Percentiles rank a stretch among this genome's conserved stretches.
These are phyloP conservation scores for human (Homo sapiens) DNA, from an alignment of 2,113 vertebrate species.

Conservation along the genomic window GRCh38 chr18:62559001-62559500, in stretches of 20 bases:
- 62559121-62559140: slow-evolving; percentile 7
- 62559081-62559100: background rate
- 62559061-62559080: background rate
- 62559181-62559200: background rate
- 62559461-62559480: background rate
- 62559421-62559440: background rate
- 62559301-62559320: background rate
- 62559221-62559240: background rate
- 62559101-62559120: background rate
- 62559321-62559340: background rate
- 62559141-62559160: background rate
- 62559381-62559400: background rate
- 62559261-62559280: background rate
- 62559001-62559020: background rate
- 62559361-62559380: background rate
- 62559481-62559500: background rate
- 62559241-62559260: background rate
- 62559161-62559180: background rate
- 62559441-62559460: background rate
- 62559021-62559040: background rate
- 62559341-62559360: background rate
- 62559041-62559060: background rate
- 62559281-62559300: background rate
- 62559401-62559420: background rate
- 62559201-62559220: background rate